Evolutionary conservation across 2,113 vertebrate genomes (phyloP), one percentile per base, ranked within the genome.

Genomic region (Nyctereutes procyonoides): DNA sequence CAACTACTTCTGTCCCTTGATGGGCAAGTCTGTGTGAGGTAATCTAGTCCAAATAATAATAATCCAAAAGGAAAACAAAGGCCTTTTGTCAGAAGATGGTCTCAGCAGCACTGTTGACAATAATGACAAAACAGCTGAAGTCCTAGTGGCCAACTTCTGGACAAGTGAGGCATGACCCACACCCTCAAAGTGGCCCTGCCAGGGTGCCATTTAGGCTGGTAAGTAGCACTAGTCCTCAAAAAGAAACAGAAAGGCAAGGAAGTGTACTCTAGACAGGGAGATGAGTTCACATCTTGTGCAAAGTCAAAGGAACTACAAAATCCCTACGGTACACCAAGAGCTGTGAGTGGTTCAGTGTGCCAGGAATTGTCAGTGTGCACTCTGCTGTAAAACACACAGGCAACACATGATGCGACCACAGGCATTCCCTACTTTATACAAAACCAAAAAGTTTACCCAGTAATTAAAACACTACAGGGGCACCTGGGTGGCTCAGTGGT

Each of bases 81-180:
- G 43, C 5, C 88, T 69, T 80, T 90, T 97, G 69, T 95, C 62
- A 81, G 43, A 87, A 93, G 90, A 95, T 51, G 83, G 81, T 93
- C 43, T 76, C 69, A 90, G 58, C 22, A 90, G 20, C 53, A 22
- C 14, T 69, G 20, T 90, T 90, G 58, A 55, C 26, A 53, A 79
- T 22, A 80, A 63, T 43, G n/a, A 69, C 92, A 94, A 97, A 79
- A 62, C 35, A n/a, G 63, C 32, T 77, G 48, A 93, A 60, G 62
- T 56, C 20, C 63, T 90, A 62, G 58, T 53, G 58, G 43, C 60
- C 43, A 38, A 3, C 32, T 88, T 88, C 73, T n/a, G 38, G 73
- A 81, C 53, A 56, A 80, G 80, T 24, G 30, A 89, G 79, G 5
- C 17, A 56, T 20, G 62, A 63, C n/a, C 48, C 69, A 55, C 2